phyloP scores from a whole-genome alignment of 2,797 vertebrate species.

The Geotrypetes seraphini region DNA sequence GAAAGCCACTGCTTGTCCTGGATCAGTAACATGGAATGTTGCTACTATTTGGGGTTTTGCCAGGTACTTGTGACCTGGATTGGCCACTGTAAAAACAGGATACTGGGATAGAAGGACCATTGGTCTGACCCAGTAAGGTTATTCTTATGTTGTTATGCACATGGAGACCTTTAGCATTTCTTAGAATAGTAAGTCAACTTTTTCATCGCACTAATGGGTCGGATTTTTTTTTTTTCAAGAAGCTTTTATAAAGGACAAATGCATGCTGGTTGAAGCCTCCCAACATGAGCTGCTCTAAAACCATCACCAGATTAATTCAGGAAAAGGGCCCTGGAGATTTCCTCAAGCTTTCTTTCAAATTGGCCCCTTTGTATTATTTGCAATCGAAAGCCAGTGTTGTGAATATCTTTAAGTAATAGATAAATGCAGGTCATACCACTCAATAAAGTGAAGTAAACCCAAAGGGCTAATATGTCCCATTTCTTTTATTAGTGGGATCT shows the following conservation, averaged over 20 bases:
- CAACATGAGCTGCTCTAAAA: constrained; percentile 9
- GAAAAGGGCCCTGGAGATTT: neutral
- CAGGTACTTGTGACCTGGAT: too few species aligned
- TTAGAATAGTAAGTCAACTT: constrained; percentile 5
- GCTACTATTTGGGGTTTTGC: too few species aligned
- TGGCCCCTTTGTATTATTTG: constrained; percentile 29
- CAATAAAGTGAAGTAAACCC: neutral
- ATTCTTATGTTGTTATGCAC: too few species aligned
- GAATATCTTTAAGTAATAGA: neutral
- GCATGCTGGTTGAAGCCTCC: neutral
- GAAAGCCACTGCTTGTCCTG: too few species aligned
- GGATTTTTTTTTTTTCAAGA: neutral
- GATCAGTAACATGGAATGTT: too few species aligned
- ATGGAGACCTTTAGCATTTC: neutral
- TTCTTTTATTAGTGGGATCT: neutral
- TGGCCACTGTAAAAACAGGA: too few species aligned
- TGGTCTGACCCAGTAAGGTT: too few species aligned
- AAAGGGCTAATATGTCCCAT: neutral
- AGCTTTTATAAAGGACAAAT: neutral
- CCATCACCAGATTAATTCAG: constrained; percentile 7
- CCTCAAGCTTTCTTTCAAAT: constrained; percentile 5
- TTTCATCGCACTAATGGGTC: neutral
- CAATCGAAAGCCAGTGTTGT: constrained; percentile 5
- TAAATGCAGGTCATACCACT: constrained; percentile 6
- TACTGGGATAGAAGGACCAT: too few species aligned